These are phyloP conservation scores for Drosophila kurseongensis DNA, from an alignment of 1,140 invertebrate genomes.

Conservation along the genomic window DNA sequence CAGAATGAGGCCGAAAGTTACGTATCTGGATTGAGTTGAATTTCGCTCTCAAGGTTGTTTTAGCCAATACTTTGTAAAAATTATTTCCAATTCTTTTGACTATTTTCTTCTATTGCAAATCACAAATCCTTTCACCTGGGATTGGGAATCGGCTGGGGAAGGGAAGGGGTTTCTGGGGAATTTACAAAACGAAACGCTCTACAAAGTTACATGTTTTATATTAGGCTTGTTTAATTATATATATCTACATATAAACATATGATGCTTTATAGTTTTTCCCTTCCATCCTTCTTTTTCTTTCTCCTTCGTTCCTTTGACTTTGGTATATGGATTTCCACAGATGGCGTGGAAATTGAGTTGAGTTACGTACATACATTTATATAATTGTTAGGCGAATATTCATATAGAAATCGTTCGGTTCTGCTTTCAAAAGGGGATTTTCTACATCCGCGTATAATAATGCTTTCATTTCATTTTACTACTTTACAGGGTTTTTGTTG, in stretches of 20 bases:
- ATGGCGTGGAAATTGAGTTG: constrained; percentile 72
- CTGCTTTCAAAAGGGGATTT: constrained; percentile 28
- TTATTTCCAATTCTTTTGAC: constrained; percentile 43
- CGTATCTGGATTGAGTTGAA: constrained; percentile 82
- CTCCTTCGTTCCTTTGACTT: constrained; percentile 67
- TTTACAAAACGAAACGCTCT: constrained; percentile 79
- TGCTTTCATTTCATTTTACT: constrained; percentile 52
- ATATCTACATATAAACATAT: constrained; percentile 82
- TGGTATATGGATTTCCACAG: constrained; percentile 81
- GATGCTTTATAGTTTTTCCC: constrained; percentile 54
- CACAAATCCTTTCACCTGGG: constrained; percentile 42
- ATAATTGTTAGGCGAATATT: constrained; percentile 57
- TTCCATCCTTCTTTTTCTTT: constrained; percentile 28
- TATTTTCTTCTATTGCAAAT: constrained; percentile 44
- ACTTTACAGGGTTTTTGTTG: constrained; percentile 61
- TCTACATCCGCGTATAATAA: constrained; percentile 31
- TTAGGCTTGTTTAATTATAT: constrained; percentile 66
- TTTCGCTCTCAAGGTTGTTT: constrained; percentile 36
- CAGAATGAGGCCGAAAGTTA: constrained; percentile 84
- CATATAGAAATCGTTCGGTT: constrained; percentile 46
- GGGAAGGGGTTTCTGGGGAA: constrained; percentile 14
- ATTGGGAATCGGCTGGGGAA: constrained; percentile 7
- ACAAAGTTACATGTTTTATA: constrained; percentile 71
- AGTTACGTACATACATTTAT: constrained; percentile 79
- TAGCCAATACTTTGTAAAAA: constrained; percentile 31